A percentile compares a stretch with the other conserved stretches of the same genome.
phyloP scores from a whole-genome alignment of 2,113 vertebrate species.

The Gorsachius goisagi region DNA sequence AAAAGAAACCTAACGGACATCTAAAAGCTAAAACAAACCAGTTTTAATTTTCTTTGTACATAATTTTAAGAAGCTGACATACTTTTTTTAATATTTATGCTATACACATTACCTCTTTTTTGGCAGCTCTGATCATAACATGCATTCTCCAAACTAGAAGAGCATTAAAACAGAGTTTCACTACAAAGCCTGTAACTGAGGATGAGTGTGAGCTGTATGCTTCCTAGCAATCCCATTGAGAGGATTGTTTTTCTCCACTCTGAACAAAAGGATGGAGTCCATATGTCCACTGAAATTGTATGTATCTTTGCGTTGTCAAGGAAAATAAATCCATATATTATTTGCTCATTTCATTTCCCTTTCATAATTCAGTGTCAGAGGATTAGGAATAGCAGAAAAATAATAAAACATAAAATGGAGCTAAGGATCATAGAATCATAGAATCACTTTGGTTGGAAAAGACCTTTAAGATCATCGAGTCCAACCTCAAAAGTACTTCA shows the following conservation, averaged over 20 bases:
- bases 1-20: neutral
- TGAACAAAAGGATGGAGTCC: neutral
- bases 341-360: neutral
- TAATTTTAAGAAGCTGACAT: neutral
- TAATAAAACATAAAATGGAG: neutral
- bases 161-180: neutral
- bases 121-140: neutral
- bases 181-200: neutral
- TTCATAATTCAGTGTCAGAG: neutral
- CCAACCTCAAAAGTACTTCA: neutral
- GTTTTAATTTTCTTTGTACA: neutral
- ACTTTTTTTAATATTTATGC: neutral
- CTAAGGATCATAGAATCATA: neutral
- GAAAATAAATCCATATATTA: neutral
- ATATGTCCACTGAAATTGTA: neutral
- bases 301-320: neutral
- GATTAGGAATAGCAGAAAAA: neutral
- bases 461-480: too few species aligned
- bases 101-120: neutral
- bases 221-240: neutral
- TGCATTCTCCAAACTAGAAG: neutral
- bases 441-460: too few species aligned
- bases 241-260: neutral
- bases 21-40: neutral
- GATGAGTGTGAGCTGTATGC: neutral